Percentiles rank a stretch among this genome's conserved stretches.
phyloP scores from a whole-genome alignment of 2,113 vertebrate species.

The Nesogale talazaci region DNA sequence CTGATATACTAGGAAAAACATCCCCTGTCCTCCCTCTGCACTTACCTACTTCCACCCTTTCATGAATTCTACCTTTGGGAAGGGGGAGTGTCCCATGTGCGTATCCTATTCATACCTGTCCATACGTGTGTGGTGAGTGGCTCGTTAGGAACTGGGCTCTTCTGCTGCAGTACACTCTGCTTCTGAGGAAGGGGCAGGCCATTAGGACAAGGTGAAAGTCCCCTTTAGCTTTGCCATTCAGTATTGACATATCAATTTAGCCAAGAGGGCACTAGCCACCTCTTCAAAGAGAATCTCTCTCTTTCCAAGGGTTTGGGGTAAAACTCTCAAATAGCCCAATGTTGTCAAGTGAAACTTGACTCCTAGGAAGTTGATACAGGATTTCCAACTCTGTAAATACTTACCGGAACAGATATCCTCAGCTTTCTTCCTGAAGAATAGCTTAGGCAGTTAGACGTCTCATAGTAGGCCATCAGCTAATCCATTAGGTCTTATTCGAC shows the following conservation, averaged over 20 bases:
- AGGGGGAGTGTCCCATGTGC: no score
- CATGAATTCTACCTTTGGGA: neutral
- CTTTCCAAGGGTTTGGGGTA: neutral
- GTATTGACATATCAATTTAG: neutral
- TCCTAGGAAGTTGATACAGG: no score
- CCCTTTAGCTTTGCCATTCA: neutral
- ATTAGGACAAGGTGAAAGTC: accelerated
- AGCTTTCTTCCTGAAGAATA: no score
- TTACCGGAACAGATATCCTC: no score
- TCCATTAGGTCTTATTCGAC: neutral
- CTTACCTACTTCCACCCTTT: neutral
- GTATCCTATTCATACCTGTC: neutral
- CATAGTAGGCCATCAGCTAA: no score
- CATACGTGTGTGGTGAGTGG: neutral
- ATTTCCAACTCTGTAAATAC: no score
- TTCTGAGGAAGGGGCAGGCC: neutral
- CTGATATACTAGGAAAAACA: neutral
- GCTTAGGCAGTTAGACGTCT: no score
- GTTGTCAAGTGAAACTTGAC: no score
- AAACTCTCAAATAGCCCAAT: no score
- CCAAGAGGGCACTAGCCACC: neutral
- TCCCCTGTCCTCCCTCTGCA: neutral
- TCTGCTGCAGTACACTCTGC: neutral
- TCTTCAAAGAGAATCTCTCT: neutral
- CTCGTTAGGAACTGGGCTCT: neutral